Base-by-base conservation (phyloP, 2,888 invertebrate genomes). In the Tuta absoluta region DNA sequence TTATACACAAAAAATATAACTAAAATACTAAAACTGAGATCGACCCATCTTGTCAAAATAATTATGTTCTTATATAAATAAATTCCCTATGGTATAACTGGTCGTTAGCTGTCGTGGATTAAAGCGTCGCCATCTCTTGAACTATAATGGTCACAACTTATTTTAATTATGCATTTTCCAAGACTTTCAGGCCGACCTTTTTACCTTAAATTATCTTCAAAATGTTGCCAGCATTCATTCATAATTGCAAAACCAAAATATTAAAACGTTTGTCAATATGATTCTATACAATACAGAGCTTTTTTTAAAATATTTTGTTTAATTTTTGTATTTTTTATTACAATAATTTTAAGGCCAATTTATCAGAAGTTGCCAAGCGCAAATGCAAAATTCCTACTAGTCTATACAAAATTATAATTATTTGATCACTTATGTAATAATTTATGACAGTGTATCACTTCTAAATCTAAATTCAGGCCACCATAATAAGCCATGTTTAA, bases 41-140 rank as follows among this genome's bases (percentile, higher is more conserved):
- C 45, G 45, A 45, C 45, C 45, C 45, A 45, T 45, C 45, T 45
- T 45, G 45, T 45, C 45, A 45, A 17, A 45, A 45, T 45, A 45
- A 45, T 17, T 1, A 45, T 45, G 17, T 17, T n/a, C 2, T 45
- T 45, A 45, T 45, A 45, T 45, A 45, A 45, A 45, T 45, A 45
- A 45, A 17, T 45, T 45, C 17, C 11, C 45, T 45, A 45, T 45
- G 45, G 17, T 45, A 45, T 45, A 17, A 45, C n/a, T 45, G 45
- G 17, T 45, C 17, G n/a, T 45, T 45, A 45, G 11, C 45, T 45
- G 45, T 11, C 45, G 4, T 45, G 45, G n/a, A 45, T 45, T 45
- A 5, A 45, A 11, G 17, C 45, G 45, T 11, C 45, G 17, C 45
- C 45, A 17, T 53, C 24, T 24, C 53, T 14, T 10, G 21, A 53